phyloP scores from a whole-genome alignment of 2,113 vertebrate genomes.

The Zingel zingel region DNA sequence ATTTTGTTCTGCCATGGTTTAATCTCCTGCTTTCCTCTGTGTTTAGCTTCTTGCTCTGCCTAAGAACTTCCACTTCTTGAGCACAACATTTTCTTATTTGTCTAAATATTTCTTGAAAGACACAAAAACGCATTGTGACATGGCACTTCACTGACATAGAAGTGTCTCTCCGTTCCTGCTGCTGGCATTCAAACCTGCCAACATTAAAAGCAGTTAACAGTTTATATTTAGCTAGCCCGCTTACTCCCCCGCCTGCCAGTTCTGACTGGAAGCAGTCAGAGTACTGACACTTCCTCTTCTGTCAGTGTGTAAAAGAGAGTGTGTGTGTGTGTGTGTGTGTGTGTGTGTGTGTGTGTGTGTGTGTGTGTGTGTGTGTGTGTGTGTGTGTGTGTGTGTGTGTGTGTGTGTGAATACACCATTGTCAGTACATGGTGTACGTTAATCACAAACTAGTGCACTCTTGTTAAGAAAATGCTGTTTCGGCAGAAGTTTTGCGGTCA shows the following conservation, averaged over 20 bases:
- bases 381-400: conserved; percentile 18
- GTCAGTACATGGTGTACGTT: background rate
- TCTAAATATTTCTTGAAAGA: background rate
- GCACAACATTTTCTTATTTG: conserved; percentile 9
- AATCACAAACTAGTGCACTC: conserved; percentile 25
- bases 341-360: no score
- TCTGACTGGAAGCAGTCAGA: conserved; percentile 60
- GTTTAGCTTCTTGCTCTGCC: conserved; percentile 14
- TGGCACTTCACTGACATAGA: conserved; percentile 33
- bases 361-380: no score
- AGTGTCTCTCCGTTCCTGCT: conserved; percentile 43
- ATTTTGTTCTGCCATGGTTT: conserved; percentile 30
- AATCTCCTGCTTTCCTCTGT: conserved; percentile 13
- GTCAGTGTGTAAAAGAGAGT: conserved; percentile 11
- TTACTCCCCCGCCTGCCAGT: conserved; percentile 32
- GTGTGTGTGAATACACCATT: background rate
- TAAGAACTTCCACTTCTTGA: conserved; percentile 4
- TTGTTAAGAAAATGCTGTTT: conserved; percentile 46
- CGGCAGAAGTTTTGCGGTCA: conserved; percentile 59
- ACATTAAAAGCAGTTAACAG: conserved; percentile 50
- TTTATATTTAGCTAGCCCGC: conserved; percentile 65
- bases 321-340: background rate
- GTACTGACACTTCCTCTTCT: conserved; percentile 31
- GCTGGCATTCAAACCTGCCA: conserved; percentile 52
- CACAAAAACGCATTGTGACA: conserved; percentile 11